Evolutionary conservation across 2,113 vertebrate species (phyloP).

Genomic region (Podilymbus podiceps): DNA sequence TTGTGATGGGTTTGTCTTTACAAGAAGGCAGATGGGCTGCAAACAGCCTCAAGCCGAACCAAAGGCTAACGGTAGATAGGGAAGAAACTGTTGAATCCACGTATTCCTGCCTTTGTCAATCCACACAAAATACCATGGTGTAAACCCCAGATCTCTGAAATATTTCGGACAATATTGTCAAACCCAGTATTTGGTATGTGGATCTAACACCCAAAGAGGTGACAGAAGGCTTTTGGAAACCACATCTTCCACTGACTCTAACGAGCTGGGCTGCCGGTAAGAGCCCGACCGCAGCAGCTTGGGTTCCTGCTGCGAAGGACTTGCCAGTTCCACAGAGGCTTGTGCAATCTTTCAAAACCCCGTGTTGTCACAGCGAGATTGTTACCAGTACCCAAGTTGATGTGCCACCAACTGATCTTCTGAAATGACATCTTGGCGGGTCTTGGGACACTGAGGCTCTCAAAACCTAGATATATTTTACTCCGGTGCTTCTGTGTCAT

Average conservation of each 20-base stretch:
- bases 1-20: background rate
- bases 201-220: background rate
- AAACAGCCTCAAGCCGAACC: background rate
- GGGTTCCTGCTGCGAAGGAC: background rate
- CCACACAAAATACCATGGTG: background rate
- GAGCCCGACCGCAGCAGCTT: background rate
- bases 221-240: background rate
- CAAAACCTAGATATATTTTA: background rate
- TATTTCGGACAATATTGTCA: background rate
- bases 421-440: background rate
- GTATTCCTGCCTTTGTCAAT: background rate
- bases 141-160: background rate
- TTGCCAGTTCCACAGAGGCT: background rate
- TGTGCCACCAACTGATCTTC: background rate
- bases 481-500: background rate
- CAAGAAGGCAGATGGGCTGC: background rate
- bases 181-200: background rate
- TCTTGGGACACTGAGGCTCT: background rate
- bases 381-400: accelerated
- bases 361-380: background rate
- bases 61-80: background rate
- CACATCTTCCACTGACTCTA: background rate
- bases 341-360: background rate
- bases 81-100: background rate
- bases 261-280: background rate